Evolutionary conservation across 2,797 vertebrate genomes (phyloP).

Genomic region (Arrhamphus sclerolepis): DNA sequence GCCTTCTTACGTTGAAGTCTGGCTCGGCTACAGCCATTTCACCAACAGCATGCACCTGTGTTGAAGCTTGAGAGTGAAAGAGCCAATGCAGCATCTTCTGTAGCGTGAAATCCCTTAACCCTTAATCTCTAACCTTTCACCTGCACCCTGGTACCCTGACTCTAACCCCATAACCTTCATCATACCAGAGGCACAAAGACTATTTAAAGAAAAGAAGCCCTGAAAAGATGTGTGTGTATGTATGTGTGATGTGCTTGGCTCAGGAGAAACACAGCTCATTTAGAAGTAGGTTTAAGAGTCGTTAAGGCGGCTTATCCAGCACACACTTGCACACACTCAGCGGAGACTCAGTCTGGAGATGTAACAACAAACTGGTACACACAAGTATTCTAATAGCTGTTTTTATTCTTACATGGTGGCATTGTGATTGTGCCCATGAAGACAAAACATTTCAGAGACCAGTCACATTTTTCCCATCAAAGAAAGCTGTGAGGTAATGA

Average conservation of each 20-base stretch:
- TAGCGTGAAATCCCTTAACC: conserved; percentile 51
- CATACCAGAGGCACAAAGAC: conserved; percentile 54
- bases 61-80: conserved; percentile 34
- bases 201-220: conserved; percentile 24
- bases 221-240: conserved; percentile 29
- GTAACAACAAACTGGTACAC: conserved; percentile 33
- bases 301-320: conserved; percentile 68
- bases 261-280: conserved; percentile 66
- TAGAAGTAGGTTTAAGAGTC: conserved; percentile 59
- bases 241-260: conserved; percentile 44
- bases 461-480: conserved; percentile 8
- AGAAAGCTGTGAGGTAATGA: conserved; percentile 1
- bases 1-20: conserved; percentile 4
- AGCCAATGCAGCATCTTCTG: conserved; percentile 34
- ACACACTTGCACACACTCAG: conserved; percentile 21
- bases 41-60: conserved; percentile 26
- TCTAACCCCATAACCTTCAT: conserved; percentile 52
- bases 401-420: conserved; percentile 57
- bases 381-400: conserved; percentile 63
- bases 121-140: conserved; percentile 58
- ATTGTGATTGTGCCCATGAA: conserved; percentile 52
- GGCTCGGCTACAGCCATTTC: conserved; percentile 15
- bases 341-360: conserved; percentile 22
- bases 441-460: conserved; percentile 40
- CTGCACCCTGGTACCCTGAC: conserved; percentile 37